Base-by-base conservation (phyloP, 2,888 invertebrate genomes). In the Endomychus coccineus region DNA sequence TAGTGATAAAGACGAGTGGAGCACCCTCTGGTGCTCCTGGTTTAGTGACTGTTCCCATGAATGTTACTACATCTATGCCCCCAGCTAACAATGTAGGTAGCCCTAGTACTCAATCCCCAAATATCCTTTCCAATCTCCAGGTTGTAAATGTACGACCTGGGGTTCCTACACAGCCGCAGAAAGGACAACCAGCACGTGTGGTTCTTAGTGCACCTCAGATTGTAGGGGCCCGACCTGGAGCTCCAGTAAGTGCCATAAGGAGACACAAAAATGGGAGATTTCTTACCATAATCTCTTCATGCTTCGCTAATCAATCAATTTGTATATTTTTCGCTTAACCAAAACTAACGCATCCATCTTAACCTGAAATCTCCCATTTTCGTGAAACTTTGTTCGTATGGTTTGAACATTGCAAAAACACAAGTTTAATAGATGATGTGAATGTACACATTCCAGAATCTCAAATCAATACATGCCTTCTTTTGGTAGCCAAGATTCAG, bases 61-160 rank as follows among this genome's bases (percentile, higher is more conserved):
- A 74, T 45, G 76, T 74, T 36, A 74, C 70, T 50, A 74, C 80
- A 46, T 72, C 73, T 45, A 70, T 73, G 65, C 61, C 59, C 40
- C 64, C 62, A 50, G 60, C 64, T 45, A 68, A 68, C 52, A 67
- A 65, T 54, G 66, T 69, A 58, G 67, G 68, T 64, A 60, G 61
- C 44, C 57, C 59, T 42, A 58, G 58, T 43, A 59, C 64, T 45
- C 64, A 62, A 52, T 59, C 58, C 49, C 54, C 61, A 49, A 61
- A 61, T 52, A 61, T 66, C 64, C 62, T 66, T 45, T 64, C 66
- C 56, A 85, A 84, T 68, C 84, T 90, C 56, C 85, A 86, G 68
- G 84, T 90, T 59, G 73, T 89, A 51, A 89, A 88, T 66, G 84
- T 86, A 73, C 75, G 88, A 50, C 81, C 84, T 34, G 80, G 78